A percentile compares a stretch with the other conserved stretches of the same genome.
phyloP scores from a whole-genome alignment of 1,140 invertebrate genomes.

The Lithobius niger region DNA sequence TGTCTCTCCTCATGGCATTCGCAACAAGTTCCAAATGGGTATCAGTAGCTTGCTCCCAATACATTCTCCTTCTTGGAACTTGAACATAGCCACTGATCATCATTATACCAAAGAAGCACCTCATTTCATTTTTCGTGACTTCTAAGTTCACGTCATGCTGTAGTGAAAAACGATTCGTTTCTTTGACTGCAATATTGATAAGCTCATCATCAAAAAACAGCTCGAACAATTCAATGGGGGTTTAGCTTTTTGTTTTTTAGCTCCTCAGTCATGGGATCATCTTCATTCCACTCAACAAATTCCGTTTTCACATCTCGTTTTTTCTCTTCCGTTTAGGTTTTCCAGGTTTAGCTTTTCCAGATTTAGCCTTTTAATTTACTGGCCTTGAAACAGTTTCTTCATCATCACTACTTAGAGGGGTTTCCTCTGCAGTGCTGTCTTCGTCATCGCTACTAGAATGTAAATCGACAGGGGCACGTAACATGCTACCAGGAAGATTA shows the following conservation, averaged over 20 bases:
- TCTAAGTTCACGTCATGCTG: slow-evolving; percentile 3
- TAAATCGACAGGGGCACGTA: neutral
- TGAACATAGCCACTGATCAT: neutral
- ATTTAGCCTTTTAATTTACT: neutral
- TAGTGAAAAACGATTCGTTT: neutral
- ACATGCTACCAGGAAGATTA: slow-evolving; percentile 1
- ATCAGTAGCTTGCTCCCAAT: slow-evolving; percentile 8
- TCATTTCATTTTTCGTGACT: neutral
- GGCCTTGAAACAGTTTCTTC: neutral
- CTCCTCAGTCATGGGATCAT: neutral
- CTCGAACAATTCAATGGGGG: slow-evolving; percentile 3
- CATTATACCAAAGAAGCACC: neutral
- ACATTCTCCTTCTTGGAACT: neutral
- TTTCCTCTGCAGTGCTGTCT: neutral
- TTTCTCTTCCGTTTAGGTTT: too few relatives aligned
- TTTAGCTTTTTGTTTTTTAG: neutral
- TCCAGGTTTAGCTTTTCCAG: neutral
- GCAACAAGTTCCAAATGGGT: slow-evolving; percentile 17
- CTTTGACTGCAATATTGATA: neutral
- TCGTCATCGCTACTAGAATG: neutral
- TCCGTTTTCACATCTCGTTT: neutral
- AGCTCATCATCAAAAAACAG: slow-evolving; percentile 4
- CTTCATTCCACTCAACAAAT: neutral
- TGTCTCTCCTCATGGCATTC: slow-evolving; percentile 14
- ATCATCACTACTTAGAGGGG: neutral